Evolutionary conservation across 1,140 invertebrate genomes (phyloP).

Genomic region (Armadillidium nasatum): DNA sequence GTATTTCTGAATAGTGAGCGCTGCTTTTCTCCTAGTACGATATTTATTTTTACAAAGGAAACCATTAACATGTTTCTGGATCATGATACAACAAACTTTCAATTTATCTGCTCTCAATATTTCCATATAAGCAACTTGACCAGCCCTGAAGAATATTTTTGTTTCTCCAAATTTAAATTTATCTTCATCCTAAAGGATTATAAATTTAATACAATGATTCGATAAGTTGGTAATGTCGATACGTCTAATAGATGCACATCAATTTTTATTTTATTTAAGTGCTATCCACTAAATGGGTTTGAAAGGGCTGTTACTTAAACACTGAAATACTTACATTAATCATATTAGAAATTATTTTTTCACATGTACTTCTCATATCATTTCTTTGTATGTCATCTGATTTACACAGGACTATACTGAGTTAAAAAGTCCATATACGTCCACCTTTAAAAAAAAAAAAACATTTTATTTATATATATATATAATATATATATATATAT

Average conservation of each 20-base stretch:
- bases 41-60: conserved; percentile 73
- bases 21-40: conserved; percentile 59
- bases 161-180: conserved; percentile 96
- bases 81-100: conserved; percentile 77
- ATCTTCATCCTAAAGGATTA: conserved; percentile 80
- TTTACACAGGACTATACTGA: conserved; percentile 80
- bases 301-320: no score
- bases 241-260: no score
- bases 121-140: conserved; percentile 96
- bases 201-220: not conserved
- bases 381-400: conserved; percentile 72
- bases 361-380: conserved; percentile 71
- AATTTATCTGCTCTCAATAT: conserved; percentile 83
- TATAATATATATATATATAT: no score
- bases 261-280: no score
- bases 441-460: conserved; percentile 58
- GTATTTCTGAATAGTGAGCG: conserved; percentile 66
- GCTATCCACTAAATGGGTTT: no score
- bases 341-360: conserved; percentile 66
- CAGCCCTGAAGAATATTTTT: conserved; percentile 96
- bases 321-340: conserved; percentile 59
- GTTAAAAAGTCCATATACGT: conserved; percentile 88
- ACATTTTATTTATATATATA: no score
- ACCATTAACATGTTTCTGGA: conserved; percentile 84
- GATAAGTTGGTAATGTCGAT: not conserved